Base-by-base conservation (phyloP, 2,888 invertebrate genomes). In the Cheilosia soror region DNA sequence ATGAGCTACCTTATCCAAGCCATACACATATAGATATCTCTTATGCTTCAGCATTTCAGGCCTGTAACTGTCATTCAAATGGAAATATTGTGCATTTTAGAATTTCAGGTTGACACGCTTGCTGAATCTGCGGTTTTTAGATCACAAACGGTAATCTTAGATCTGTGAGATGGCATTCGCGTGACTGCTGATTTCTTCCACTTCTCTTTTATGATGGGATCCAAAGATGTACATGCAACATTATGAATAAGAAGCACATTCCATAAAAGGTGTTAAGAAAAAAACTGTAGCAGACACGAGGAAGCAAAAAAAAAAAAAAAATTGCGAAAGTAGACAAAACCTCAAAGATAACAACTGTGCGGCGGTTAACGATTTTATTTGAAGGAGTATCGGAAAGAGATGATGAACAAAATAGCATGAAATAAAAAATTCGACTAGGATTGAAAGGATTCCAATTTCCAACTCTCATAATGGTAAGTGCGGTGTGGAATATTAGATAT, bases 111-210 rank as follows among this genome's bases (percentile, higher is more conserved):
- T 90, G 90, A 90, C 90, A 89, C 88, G 88, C 89, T 89, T 89
- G 91, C 91, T 91, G 91, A 90, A 89, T 89, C 89, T 90, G 91
- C 90, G 91, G 90, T 91, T 90, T 90, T 87, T 87, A 81, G 82
- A 87, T 87, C 80, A 84, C 81, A 83, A 78, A 73, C 60, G 37
- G 90, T 89, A 90, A 90, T 89, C 87, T 87, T 87, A 90, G 89
- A 90, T 88, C 87, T 89, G 90, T 90, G 90, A 89, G 89, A 89
- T 89, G 88, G 60, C 84, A 80, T 75, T 80, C 51, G 75, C 75
- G 69, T 58, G 71, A 71, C 80, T 84, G 57, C 27, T 55, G 49
- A 65, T 66, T 58, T 69, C 42, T 66, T 71, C 15, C 44, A 53
- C 42, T 37, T 53, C n/a, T 40, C 53, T 40, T 42, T 66, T 53